phyloP scores from a whole-genome alignment of 1,140 invertebrate genomes.

The Lepidurus packardi region DNA sequence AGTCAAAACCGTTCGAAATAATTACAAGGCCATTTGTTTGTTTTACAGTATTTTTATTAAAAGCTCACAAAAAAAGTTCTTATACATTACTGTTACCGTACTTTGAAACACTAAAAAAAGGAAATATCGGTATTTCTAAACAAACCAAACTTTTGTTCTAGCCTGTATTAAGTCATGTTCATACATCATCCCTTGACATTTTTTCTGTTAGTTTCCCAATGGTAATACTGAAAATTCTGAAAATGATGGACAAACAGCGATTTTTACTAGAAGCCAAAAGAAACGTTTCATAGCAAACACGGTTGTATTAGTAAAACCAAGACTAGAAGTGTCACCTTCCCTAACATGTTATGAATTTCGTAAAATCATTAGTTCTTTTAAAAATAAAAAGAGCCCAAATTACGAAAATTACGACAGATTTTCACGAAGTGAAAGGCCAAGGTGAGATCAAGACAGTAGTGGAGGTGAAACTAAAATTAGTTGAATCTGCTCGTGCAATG shows the following conservation, averaged over 20 bases:
- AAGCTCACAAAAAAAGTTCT: no score
- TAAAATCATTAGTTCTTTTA: background rate
- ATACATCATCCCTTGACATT: no score
- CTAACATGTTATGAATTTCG: slow-evolving; percentile 3
- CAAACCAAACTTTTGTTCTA: no score
- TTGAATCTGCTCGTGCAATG: background rate
- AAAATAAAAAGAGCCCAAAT: background rate
- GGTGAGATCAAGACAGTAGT: slow-evolving; percentile 21
- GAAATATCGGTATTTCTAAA: no score
- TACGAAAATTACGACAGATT: background rate
- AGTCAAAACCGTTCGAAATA: no score
- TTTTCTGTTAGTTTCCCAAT: no score
- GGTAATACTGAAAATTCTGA: background rate
- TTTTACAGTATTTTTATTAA: no score
- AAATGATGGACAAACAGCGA: background rate
- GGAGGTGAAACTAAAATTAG: background rate
- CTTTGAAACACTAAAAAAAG: no score
- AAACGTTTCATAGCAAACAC: slow-evolving; percentile 6
- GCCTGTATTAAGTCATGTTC: no score
- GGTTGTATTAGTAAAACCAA: background rate
- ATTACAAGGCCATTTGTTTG: no score
- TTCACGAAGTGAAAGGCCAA: slow-evolving; percentile 1
- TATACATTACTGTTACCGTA: no score
- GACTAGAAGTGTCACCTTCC: slow-evolving; percentile 14
- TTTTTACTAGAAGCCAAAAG: background rate